Evolutionary conservation across 2,888 invertebrate species (phyloP).

Genomic region (Orthosia gracilis): DNA sequence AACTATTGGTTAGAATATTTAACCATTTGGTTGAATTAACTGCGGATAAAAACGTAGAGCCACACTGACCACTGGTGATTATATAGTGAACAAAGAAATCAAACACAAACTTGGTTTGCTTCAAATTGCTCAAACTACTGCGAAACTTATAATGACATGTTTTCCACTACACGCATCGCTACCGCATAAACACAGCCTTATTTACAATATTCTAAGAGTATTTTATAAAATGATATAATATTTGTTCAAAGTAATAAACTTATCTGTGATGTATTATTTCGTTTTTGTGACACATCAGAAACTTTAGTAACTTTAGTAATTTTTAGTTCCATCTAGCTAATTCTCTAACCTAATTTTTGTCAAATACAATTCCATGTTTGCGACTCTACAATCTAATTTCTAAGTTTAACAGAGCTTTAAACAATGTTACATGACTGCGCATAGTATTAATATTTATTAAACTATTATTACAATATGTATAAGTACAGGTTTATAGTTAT

Average conservation of each 20-base stretch:
- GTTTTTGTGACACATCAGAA: conserved; percentile 31
- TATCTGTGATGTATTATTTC: neutral
- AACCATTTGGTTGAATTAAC: too few relatives aligned
- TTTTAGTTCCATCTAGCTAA: conserved; percentile 58
- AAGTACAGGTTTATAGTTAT: conserved; percentile 49
- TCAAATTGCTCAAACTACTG: neutral
- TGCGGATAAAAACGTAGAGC: too few relatives aligned
- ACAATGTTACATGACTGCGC: conserved; percentile 43
- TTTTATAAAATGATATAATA: neutral
- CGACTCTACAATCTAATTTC: conserved; percentile 2
- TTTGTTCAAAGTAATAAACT: neutral
- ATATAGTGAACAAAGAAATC: too few relatives aligned
- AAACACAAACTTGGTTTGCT: neutral
- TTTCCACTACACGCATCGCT: neutral
- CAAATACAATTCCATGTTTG: conserved; percentile 33
- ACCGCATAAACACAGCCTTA: conserved; percentile 5
- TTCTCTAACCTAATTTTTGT: conserved; percentile 27
- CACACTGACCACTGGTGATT: too few relatives aligned
- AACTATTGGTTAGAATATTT: too few relatives aligned
- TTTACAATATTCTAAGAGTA: conserved; percentile 17
- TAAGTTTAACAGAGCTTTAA: conserved; percentile 25
- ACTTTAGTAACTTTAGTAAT: conserved; percentile 28
- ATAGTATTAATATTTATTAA: conserved; percentile 5
- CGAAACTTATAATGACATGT: neutral
- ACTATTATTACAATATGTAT: conserved; percentile 33